Conservation (phyloP, 2,113 vertebrate species). For the Paramormyrops kingsleyae region DNA sequence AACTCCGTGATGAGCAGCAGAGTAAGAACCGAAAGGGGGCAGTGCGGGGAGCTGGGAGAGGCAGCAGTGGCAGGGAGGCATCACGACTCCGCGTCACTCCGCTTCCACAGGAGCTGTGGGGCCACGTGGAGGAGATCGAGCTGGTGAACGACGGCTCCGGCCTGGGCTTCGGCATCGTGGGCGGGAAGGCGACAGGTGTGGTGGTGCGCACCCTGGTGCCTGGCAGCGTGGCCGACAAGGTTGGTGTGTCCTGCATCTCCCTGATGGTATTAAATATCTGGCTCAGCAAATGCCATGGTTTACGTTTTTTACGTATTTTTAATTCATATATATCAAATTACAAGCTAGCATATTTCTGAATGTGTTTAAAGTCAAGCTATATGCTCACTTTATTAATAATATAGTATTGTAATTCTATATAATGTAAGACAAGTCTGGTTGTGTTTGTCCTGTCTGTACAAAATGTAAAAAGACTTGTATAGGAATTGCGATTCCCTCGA, state of each 20-base stretch:
- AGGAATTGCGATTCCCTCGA: neutral
- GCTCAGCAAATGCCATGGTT: neutral
- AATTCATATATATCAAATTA: neutral
- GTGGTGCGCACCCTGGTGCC: slow-evolving; percentile 87
- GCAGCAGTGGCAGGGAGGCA: neutral
- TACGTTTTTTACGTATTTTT: neutral
- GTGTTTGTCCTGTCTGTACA: neutral
- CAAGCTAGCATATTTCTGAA: neutral
- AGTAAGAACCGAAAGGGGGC: neutral
- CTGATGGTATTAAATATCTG: neutral
- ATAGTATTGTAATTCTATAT: neutral
- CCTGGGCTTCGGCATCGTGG: slow-evolving; percentile 94
- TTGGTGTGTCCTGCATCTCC: slow-evolving; percentile 18
- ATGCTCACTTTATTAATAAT: neutral
- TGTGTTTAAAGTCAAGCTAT: neutral
- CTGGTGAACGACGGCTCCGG: slow-evolving; percentile 89
- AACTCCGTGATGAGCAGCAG: neutral
- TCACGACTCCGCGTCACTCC: neutral
- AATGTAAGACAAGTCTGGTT: neutral
- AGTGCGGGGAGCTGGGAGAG: neutral
- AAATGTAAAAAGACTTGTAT: neutral
- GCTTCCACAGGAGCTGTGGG: slow-evolving; percentile 71
- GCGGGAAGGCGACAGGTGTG: slow-evolving; percentile 79
- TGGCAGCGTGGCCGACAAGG: slow-evolving; percentile 80
- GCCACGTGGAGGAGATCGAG: slow-evolving; percentile 81